phyloP scores from a whole-genome alignment of 2,888 invertebrate genomes.

The Heliconius ethilla region DNA sequence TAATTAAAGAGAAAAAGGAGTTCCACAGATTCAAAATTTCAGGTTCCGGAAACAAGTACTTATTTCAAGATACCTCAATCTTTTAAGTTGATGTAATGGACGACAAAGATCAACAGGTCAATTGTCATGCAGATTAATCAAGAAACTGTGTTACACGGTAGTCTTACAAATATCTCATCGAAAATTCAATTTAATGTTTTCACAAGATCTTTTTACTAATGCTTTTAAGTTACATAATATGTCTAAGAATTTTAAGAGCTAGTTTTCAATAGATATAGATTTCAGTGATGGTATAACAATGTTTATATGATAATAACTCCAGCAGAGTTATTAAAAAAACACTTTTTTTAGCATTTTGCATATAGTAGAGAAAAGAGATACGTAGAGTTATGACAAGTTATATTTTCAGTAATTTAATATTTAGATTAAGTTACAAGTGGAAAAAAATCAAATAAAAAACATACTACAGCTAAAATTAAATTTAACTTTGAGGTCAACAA shows the following conservation, averaged over 20 bases:
- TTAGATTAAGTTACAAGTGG: too few relatives aligned
- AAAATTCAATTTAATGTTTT: conserved; percentile 14
- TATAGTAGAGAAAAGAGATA: too few relatives aligned
- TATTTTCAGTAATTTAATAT: too few relatives aligned
- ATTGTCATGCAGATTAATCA: conserved; percentile 7
- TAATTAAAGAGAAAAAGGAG: neutral
- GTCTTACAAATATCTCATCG: conserved; percentile 6
- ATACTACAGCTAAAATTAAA: too few relatives aligned
- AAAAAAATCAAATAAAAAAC: too few relatives aligned
- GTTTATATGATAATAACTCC: neutral
- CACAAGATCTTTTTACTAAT: neutral
- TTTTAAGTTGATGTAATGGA: neutral
- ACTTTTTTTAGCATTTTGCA: too few relatives aligned
- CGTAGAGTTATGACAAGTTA: too few relatives aligned
- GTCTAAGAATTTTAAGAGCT: neutral
- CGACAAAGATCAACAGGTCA: conserved; percentile 15
- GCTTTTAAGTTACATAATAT: neutral
- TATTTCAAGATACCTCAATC: neutral
- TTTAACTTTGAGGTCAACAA: too few relatives aligned
- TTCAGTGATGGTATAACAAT: neutral
- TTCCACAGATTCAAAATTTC: neutral
- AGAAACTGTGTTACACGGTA: conserved; percentile 16
- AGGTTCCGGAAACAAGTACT: neutral
- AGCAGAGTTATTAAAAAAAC: too few relatives aligned
- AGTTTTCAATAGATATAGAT: neutral